A percentile compares a stretch with the other conserved stretches of the same genome.
phyloP scores from a whole-genome alignment of 2,113 vertebrate species.

The Sinocyclocheilus anshuiensis region DNA sequence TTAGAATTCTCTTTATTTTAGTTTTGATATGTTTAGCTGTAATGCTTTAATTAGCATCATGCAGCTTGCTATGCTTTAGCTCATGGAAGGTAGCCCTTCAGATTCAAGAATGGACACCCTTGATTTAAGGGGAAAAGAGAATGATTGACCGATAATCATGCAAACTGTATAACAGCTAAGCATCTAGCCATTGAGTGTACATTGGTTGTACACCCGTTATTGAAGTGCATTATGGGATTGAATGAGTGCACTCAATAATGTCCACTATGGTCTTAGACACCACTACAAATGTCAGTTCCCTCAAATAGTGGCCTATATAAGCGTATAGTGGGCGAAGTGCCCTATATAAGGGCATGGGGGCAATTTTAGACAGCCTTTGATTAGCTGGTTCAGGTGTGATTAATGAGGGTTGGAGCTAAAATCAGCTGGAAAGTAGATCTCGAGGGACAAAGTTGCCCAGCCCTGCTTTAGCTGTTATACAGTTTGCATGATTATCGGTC shows the following conservation, averaged over 20 bases:
- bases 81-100: too few species aligned
- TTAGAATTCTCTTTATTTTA: neutral
- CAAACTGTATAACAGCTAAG: too few species aligned
- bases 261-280: neutral
- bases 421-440: neutral
- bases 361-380: neutral
- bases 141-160: too few species aligned
- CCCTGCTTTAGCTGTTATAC: too few species aligned
- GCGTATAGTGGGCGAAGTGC: neutral
- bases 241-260: neutral
- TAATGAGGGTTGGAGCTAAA: neutral
- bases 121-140: too few species aligned
- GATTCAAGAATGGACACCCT: too few species aligned
- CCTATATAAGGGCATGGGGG: neutral
- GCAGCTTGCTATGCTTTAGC: too few species aligned
- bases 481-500: too few species aligned
- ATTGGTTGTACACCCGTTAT: neutral
- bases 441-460: neutral
- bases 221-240: neutral
- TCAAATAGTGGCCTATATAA: neutral
- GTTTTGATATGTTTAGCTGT: neutral
- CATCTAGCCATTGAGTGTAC: neutral
- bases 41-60: too few species aligned
- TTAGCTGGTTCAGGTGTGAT: neutral
- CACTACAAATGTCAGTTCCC: neutral